A percentile compares a stretch with the other conserved stretches of the same genome.
Evolutionary conservation across 1,140 invertebrate genomes (phyloP).

Genomic region (Steinernema khuongi): DNA sequence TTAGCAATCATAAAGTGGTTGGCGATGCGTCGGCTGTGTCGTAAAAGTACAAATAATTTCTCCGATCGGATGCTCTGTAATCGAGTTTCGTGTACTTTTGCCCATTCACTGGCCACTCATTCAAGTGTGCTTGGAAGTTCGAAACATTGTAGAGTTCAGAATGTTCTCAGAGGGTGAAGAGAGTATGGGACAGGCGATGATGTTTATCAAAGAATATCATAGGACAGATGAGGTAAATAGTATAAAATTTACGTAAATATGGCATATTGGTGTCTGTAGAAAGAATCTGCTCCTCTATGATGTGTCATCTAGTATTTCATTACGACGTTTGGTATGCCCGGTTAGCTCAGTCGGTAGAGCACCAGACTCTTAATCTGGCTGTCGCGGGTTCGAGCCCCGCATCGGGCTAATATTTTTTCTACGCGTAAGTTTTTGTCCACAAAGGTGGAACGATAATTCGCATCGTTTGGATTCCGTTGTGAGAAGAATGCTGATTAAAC

Average conservation of each 20-base stretch:
- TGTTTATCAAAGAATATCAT: background rate
- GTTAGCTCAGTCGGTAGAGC: constrained; percentile 58
- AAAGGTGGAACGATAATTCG: too few species aligned
- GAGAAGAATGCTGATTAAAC: too few species aligned
- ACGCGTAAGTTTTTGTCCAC: too few species aligned
- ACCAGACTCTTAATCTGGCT: constrained; percentile 59
- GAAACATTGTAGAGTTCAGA: background rate
- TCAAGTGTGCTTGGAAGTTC: too few species aligned
- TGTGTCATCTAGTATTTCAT: too few species aligned
- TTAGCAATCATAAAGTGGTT: constrained; percentile 11
- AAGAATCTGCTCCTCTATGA: too few species aligned
- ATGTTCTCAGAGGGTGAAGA: background rate
- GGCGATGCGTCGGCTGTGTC: background rate
- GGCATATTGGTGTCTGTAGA: background rate
- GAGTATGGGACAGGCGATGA: background rate
- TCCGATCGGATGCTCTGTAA: background rate
- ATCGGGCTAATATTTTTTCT: constrained; percentile 62
- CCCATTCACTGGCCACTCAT: background rate
- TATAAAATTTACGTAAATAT: background rate
- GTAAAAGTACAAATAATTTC: constrained; percentile 13
- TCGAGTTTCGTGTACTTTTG: background rate
- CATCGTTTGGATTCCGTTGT: too few species aligned
- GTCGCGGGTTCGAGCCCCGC: constrained; percentile 58
- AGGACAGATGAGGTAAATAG: background rate
- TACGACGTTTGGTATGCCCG: too few species aligned